These are phyloP conservation scores for Ophiothrix spiculata DNA, from an alignment of 35 echinoderm and acorn worm genomes.

Conservation along the genomic window DNA sequence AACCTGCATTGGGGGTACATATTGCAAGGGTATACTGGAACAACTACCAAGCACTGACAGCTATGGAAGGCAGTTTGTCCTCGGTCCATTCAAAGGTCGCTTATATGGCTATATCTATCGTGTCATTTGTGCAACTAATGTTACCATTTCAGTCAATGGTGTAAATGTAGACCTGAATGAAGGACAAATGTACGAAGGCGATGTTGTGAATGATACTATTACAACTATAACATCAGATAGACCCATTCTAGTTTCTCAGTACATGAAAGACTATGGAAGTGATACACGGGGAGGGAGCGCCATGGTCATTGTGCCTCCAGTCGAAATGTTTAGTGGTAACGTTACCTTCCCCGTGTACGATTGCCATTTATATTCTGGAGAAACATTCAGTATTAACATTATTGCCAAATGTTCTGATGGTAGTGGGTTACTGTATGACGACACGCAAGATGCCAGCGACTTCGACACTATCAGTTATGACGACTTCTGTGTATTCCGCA, in stretches of 20 bases:
- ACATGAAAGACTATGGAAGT: not conserved
- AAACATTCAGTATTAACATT: not conserved
- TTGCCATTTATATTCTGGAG: not conserved
- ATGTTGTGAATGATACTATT: not conserved
- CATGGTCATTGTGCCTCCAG: not conserved
- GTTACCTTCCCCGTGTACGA: not conserved
- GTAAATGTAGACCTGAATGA: not conserved
- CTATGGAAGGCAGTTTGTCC: too few species aligned
- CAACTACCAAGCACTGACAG: too few species aligned
- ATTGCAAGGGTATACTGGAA: too few species aligned
- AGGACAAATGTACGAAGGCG: not conserved
- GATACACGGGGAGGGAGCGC: not conserved
- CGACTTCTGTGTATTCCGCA: not conserved
- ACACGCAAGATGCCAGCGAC: not conserved
- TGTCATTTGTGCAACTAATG: too few species aligned
- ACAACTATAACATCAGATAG: not conserved
- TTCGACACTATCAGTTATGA: not conserved
- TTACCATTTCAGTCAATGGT: not conserved
- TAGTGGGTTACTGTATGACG: not conserved
- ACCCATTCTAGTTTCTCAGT: not conserved
- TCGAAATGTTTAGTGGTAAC: not conserved
- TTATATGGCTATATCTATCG: too few species aligned
- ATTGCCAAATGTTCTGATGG: not conserved
- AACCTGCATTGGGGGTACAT: too few species aligned
- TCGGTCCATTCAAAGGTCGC: too few species aligned